phyloP scores from a whole-genome alignment of 2,113 vertebrate species.

The Pleuronectes platessa region DNA sequence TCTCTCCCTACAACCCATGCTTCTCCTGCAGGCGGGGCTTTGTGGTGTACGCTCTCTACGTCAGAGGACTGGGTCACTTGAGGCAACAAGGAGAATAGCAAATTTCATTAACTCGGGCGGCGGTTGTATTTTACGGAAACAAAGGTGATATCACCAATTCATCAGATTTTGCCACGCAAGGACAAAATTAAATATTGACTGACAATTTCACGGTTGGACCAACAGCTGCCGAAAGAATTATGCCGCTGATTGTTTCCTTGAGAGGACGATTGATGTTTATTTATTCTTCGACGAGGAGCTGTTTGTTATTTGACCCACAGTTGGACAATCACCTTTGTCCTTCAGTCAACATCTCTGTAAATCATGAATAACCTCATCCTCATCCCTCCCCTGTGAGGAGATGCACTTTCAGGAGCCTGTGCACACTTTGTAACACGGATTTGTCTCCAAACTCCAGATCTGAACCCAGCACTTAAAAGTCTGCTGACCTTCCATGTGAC shows the following conservation, averaged over 20 bases:
- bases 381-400: background rate
- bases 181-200: conserved; percentile 51
- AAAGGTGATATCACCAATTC: conserved; percentile 24
- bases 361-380: conserved; percentile 9
- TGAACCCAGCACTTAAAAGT: conserved; percentile 39
- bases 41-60: background rate
- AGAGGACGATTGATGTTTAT: conserved; percentile 15
- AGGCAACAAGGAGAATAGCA: background rate
- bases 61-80: background rate
- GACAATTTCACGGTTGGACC: conserved; percentile 46
- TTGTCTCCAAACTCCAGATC: conserved; percentile 18
- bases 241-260: conserved; percentile 18
- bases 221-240: conserved; percentile 26
- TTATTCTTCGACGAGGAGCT: conserved; percentile 9
- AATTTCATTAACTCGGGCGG: background rate
- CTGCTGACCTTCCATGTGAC: conserved; percentile 52
- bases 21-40: no score
- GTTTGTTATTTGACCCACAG: conserved; percentile 34
- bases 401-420: background rate
- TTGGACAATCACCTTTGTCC: conserved; percentile 13
- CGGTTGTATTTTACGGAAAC: background rate
- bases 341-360: conserved; percentile 9
- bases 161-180: conserved; percentile 18
- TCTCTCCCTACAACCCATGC: no score
- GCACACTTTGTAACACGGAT: conserved; percentile 2